Evolutionary conservation across 1,140 invertebrate genomes (phyloP), one percentile per base, ranked within the genome.

Genomic region (Thrips palmi): DNA sequence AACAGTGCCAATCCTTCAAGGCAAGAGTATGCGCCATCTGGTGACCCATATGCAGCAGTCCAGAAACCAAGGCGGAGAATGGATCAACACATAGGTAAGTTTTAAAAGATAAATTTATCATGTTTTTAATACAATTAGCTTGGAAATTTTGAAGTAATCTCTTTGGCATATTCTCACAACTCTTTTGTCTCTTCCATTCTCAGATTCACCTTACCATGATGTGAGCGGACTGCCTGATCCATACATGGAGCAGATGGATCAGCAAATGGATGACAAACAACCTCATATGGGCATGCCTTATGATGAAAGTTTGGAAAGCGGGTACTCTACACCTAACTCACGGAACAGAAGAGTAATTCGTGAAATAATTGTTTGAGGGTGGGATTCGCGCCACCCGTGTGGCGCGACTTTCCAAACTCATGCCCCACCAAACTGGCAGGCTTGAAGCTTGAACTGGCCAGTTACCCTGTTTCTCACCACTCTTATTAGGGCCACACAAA

Each of bases 281-380:
- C 76, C 78, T 51, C 81, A 85, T 55, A 70, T 84, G 49, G 81
- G 78, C 30, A 66, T 88, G 39, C 81, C 80, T 51, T 89, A 87
- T 57, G 87, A 91, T 59, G 85, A 89, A 58, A 85, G 79, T 44
- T 66, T 88, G 10, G 85, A 91, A 57, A 87, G 83, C 33, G 86
- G 85, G 6, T 91, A 88, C 57, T 89, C 85, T 28, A 89, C 85
- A 39, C 86, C 85, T 27, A 91, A 88, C 62, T 85, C 83, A 45
- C 72, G 84, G 50, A 81, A 78, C 47, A 68, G 84, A 38, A 63
- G 86, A 53, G 84, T 92, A 52, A 91, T 92, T 51, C 70, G 86
- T 41, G 87, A 91, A 59, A 91, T 92, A 56, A 91, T 92, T 57
- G 87, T 93, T 53, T 93, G 75, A 81, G n/a, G n/a, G n/a, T n/a